Conservation (phyloP, 1,140 invertebrate species). For the Ceratina calcarata region DNA sequence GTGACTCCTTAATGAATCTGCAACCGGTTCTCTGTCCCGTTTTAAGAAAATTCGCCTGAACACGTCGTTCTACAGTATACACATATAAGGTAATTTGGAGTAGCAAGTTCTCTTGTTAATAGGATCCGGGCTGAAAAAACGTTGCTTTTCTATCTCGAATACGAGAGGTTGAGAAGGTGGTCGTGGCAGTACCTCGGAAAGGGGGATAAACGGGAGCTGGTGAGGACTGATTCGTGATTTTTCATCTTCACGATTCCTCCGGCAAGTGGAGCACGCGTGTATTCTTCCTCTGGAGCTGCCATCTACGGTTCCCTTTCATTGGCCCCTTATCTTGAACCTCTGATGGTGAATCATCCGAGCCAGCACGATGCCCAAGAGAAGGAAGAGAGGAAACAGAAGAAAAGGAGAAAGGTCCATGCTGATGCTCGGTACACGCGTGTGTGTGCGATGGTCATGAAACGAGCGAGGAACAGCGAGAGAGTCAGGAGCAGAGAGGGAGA, state of each 20-base stretch:
- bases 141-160: neutral
- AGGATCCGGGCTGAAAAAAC: neutral
- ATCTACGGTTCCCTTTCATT: constrained; percentile 63
- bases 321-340: constrained; percentile 61
- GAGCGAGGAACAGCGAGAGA: constrained; percentile 43
- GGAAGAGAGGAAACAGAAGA: neutral
- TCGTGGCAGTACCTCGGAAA: neutral
- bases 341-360: constrained; percentile 64
- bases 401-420: constrained; percentile 32
- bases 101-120: neutral
- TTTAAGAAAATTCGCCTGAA: neutral
- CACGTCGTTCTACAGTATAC: too few relatives aligned
- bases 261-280: constrained; percentile 47
- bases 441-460: constrained; percentile 53
- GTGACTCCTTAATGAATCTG: constrained; percentile 51
- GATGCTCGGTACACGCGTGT: constrained; percentile 46
- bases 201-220: constrained; percentile 32
- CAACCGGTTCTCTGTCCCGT: constrained; percentile 47
- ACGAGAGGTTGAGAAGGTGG: neutral
- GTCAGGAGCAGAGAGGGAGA: constrained; percentile 20
- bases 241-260: constrained; percentile 52
- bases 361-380: constrained; percentile 32
- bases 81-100: neutral
- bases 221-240: constrained; percentile 46
- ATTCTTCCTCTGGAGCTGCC: constrained; percentile 48